Conservation (phyloP, 1,140 invertebrate genomes). For the Drosophila kikkawai region DNA sequence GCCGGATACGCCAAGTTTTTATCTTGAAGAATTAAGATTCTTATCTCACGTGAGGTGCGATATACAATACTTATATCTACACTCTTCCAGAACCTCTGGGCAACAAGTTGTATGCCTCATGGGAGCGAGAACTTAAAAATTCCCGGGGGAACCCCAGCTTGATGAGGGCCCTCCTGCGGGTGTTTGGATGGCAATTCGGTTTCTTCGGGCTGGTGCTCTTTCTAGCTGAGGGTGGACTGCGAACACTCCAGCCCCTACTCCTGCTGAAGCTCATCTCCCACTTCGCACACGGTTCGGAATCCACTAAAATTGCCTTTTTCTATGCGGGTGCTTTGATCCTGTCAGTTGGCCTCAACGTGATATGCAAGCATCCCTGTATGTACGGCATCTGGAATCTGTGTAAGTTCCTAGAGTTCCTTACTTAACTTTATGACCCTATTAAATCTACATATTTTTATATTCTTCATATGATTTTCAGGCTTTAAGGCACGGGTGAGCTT, state of each 20-base stretch:
- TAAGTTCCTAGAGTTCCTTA: background rate
- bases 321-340: conserved; percentile 89
- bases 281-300: conserved; percentile 83
- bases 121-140: conserved; percentile 52
- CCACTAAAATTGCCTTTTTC: conserved; percentile 87
- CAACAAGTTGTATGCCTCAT: conserved; percentile 60
- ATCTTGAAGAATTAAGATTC: background rate
- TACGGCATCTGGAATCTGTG: conserved; percentile 90
- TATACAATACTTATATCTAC: too few relatives aligned
- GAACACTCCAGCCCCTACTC: conserved; percentile 90
- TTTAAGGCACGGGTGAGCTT: conserved; percentile 92
- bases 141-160: conserved; percentile 63
- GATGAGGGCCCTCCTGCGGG: conserved; percentile 51
- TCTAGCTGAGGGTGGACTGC: conserved; percentile 63
- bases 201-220: conserved; percentile 67
- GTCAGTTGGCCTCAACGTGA: conserved; percentile 88
- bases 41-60: conserved; percentile 1
- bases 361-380: conserved; percentile 92
- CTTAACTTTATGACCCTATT: too few relatives aligned
- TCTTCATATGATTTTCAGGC: conserved; percentile 1
- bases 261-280: conserved; percentile 90
- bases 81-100: conserved; percentile 65
- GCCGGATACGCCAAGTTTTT: background rate
- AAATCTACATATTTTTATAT: background rate
- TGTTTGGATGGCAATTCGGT: conserved; percentile 68